A percentile compares a stretch with the other conserved stretches of the same genome.
These are phyloP conservation scores for Tolypeutes matacus DNA, from an alignment of 2,797 vertebrate genomes.

Conservation along the genomic window DNA sequence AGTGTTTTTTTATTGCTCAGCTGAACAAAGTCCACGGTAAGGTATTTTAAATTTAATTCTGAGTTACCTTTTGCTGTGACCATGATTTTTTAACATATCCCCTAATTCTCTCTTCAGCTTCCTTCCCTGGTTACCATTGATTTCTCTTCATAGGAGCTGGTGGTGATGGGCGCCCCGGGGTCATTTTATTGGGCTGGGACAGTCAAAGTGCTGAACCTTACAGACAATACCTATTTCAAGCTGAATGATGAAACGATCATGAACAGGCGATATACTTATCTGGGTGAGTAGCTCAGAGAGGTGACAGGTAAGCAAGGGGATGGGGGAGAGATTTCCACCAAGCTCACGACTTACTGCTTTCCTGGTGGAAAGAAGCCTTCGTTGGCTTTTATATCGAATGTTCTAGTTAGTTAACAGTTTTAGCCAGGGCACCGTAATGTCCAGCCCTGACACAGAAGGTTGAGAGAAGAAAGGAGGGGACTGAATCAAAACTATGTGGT, in stretches of 20 bases:
- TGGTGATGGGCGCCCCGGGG: constrained; percentile 98
- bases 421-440: too few relatives aligned
- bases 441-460: too few relatives aligned
- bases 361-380: not conserved
- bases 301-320: not conserved
- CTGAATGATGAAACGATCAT: constrained; percentile 92
- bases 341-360: rapidly evolving
- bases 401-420: not conserved
- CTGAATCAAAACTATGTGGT: too few relatives aligned
- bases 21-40: too few relatives aligned
- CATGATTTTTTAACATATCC: not conserved
- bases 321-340: rapidly evolving
- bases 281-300: constrained; percentile 90
- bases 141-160: constrained; percentile 93
- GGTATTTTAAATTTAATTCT: not conserved
- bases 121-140: not conserved
- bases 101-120: not conserved
- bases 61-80: not conserved
- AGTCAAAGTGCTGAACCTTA: constrained; percentile 97
- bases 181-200: constrained; percentile 99
- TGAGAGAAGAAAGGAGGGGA: not conserved
- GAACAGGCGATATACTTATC: constrained; percentile 96
- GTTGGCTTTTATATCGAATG: not conserved
- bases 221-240: constrained; percentile 94
- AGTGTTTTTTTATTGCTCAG: not conserved